Percentiles rank a stretch among this genome's conserved stretches.
These are phyloP conservation scores for Pitta sordida DNA, from an alignment of 2,113 vertebrate genomes.

Conservation along the genomic window DNA sequence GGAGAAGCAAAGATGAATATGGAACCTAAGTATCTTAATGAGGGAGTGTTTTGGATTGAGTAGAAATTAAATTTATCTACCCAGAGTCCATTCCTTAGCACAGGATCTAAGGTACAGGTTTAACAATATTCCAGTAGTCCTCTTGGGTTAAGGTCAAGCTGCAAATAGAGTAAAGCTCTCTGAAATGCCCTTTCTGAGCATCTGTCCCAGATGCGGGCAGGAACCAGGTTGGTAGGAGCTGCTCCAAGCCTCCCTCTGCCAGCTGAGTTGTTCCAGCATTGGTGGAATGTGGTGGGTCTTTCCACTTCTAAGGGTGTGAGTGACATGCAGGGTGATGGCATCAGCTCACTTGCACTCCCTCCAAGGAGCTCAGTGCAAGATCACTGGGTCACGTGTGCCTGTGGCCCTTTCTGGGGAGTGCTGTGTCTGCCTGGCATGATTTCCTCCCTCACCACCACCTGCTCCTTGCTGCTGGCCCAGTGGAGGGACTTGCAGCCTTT, in stretches of 20 bases:
- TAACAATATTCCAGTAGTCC: neutral
- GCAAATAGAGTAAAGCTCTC: neutral
- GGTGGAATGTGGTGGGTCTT: neutral
- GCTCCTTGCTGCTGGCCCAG: fast-evolving
- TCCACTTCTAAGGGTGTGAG: no score
- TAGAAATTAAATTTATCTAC: neutral
- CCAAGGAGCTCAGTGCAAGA: no score
- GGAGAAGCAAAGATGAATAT: neutral
- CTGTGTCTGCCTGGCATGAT: neutral
- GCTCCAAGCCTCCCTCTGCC: neutral
- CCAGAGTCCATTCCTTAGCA: neutral
- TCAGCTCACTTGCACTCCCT: neutral
- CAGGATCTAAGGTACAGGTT: neutral
- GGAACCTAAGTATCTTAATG: neutral
- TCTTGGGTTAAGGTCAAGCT: neutral
- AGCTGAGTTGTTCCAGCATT: neutral
- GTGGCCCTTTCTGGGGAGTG: neutral
- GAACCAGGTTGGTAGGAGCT: neutral
- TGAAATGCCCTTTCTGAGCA: neutral
- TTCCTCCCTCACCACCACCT: neutral
- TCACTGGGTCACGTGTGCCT: fast-evolving
- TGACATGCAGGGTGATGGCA: neutral
- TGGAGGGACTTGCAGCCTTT: neutral
- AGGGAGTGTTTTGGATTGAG: neutral
- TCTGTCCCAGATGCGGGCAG: neutral